Base-by-base conservation (phyloP, 2,113 vertebrate species). In the Cyprinus carpio region DNA sequence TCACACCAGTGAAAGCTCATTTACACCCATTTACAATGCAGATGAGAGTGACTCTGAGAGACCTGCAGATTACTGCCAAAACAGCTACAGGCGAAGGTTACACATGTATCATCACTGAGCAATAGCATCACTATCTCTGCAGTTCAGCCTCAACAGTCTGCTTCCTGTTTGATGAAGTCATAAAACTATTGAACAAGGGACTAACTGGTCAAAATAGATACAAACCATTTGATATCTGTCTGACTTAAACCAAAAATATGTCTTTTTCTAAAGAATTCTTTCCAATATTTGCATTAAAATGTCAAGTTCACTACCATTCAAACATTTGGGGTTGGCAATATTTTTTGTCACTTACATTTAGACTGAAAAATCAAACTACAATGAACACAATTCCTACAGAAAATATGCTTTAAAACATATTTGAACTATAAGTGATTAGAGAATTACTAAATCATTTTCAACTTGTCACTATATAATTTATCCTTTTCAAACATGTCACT, bases 1-100 rank as follows among this genome's bases (percentile, higher is more conserved):
- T 81, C 16, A 43, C 60, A 65, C n/a, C 25, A 65, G 64, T 67
- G 40, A 51, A 81, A 65, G n/a, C 78, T 81, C 37, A 81, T 81
- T 81, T 81, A 81, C 37, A 65, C 78, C 51, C 5, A 29, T 81
- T 81, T 49, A 65, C 58, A 81, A 29, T 29, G 2, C 34, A 65
- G 51, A 77, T 77, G 54, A 78, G 62, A 67, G 9, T 0, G 15
- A 43, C 34, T 80, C 56, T 46, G 1, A 40, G 54, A 80, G 37
- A 81, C 60, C 78, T 49, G 37, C 37, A 11, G 82, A 75, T 81
- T 31, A 67, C 40, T 81, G 60, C n/a, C 58, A 18, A 64, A 64
- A 43, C 60, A 49, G 25, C 79, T 67, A 20, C 16, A 51, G 60
- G 34, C 23, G 20, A 80, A 80, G 18, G 43, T 81, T 27, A 46